Evolutionary conservation across 2,797 vertebrate species (phyloP).

Genomic region (Echeneis naucrates): DNA sequence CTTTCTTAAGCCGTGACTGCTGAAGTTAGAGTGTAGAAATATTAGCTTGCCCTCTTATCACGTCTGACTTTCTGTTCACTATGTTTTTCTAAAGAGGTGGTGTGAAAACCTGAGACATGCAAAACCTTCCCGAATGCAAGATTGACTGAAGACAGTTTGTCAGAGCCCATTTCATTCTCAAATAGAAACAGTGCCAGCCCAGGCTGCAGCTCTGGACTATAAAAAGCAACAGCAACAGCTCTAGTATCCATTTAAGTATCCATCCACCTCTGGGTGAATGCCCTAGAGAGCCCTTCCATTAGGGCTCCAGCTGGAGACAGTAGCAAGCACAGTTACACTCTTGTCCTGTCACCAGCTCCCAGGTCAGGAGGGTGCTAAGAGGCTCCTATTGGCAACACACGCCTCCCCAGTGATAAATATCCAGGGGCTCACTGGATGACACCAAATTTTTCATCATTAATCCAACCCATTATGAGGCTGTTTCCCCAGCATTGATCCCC

Average conservation of each 20-base stretch:
- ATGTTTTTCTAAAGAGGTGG: conserved; percentile 40
- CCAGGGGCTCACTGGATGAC: conserved; percentile 87
- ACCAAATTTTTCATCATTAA: conserved; percentile 99
- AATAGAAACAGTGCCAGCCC: conserved; percentile 35
- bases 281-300: conserved; percentile 74
- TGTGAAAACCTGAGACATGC: conserved; percentile 22
- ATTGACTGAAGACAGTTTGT: conserved; percentile 41
- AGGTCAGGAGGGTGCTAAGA: conserved; percentile 79
- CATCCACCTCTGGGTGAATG: conserved; percentile 57
- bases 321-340: conserved; percentile 67
- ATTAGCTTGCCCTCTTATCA: conserved; percentile 1
- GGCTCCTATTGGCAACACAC: conserved; percentile 83
- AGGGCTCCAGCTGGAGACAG: conserved; percentile 72
- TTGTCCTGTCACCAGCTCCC: conserved; percentile 72
- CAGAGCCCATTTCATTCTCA: conserved; percentile 37
- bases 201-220: conserved; percentile 42
- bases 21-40: conserved; percentile 21
- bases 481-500: conserved; percentile 93
- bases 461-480: conserved; percentile 92
- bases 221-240: conserved; percentile 59
- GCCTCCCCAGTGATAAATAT: conserved; percentile 92
- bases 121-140: conserved; percentile 33
- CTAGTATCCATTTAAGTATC: conserved; percentile 55
- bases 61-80: conserved; percentile 28
- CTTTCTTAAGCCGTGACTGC: conserved; percentile 23